phyloP scores from a whole-genome alignment of 2,113 vertebrate species.

The Psophia crepitans region DNA sequence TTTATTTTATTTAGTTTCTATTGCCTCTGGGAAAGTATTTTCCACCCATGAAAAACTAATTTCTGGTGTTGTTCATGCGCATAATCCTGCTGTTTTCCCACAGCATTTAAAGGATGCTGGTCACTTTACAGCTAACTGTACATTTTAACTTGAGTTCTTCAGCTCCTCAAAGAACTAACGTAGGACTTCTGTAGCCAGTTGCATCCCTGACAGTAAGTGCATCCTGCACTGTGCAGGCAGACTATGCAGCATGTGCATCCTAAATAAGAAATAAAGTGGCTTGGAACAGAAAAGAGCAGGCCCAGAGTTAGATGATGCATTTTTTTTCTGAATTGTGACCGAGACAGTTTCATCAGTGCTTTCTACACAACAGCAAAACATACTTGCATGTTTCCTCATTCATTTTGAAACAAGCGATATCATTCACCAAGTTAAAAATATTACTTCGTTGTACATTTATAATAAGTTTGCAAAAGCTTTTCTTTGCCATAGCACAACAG shows the following conservation, averaged over 20 bases:
- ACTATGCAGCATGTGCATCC: neutral
- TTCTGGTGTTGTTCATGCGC: neutral
- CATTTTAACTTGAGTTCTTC: neutral
- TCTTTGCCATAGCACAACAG: neutral
- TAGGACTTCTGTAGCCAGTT: neutral
- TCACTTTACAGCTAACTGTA: neutral
- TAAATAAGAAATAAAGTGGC: neutral
- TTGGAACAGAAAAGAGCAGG: neutral
- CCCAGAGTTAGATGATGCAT: neutral
- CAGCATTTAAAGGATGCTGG: neutral
- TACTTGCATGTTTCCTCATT: neutral
- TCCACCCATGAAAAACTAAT: neutral
- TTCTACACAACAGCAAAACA: neutral
- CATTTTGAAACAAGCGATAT: neutral
- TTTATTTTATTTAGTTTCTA: neutral
- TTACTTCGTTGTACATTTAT: neutral
- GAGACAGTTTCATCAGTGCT: neutral
- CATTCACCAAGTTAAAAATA: neutral
- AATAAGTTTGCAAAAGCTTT: neutral
- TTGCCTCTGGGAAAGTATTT: conserved; percentile 26
- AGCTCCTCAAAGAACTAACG: neutral
- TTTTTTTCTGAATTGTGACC: neutral
- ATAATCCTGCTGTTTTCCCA: neutral
- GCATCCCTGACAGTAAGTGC: neutral
- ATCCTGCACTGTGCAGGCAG: neutral